Conservation (phyloP, 1,140 invertebrate species). For the Penaeus vannamei region DNA sequence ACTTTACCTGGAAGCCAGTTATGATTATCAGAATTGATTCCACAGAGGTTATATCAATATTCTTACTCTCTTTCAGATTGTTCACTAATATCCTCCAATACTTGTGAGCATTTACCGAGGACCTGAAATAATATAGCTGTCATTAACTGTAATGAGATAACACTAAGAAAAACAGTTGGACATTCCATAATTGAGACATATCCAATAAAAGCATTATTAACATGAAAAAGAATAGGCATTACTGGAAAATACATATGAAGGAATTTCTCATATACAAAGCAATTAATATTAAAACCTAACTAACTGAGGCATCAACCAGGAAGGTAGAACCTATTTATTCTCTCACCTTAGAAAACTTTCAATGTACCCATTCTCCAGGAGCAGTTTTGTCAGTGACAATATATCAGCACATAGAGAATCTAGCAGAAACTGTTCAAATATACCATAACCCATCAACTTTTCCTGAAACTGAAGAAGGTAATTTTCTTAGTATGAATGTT, state of each 20-base stretch:
- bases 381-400: conserved; percentile 30
- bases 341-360: conserved; percentile 51
- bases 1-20: conserved; percentile 43
- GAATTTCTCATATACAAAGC: too few species aligned
- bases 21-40: conserved; percentile 53
- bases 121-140: conserved; percentile 10
- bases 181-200: too few species aligned
- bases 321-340: background rate
- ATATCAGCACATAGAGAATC: conserved; percentile 48
- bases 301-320: too few species aligned
- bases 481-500: background rate
- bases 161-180: background rate
- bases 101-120: conserved; percentile 48
- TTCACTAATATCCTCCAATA: conserved; percentile 46
- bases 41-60: conserved; percentile 44
- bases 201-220: too few species aligned
- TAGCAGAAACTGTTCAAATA: conserved; percentile 53
- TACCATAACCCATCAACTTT: conserved; percentile 48
- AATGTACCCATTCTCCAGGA: conserved; percentile 48
- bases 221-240: too few species aligned
- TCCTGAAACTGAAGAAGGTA: conserved; percentile 50
- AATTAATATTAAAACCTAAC: too few species aligned
- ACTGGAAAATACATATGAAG: too few species aligned
- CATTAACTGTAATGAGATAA: background rate
- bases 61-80: conserved; percentile 40